Conservation (phyloP, 2,888 invertebrate species). For the Protodeltote pygarga region DNA sequence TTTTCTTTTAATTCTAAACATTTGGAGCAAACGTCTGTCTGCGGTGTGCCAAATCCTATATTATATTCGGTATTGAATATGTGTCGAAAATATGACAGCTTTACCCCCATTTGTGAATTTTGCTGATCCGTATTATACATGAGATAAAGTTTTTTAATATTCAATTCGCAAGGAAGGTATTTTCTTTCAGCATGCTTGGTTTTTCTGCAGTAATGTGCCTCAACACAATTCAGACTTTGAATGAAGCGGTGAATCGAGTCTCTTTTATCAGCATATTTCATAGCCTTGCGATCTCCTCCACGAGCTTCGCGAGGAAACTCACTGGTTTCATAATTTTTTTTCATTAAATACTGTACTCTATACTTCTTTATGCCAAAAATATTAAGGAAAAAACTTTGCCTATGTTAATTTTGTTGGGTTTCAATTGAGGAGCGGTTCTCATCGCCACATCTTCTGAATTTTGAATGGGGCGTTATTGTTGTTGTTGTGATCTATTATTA, state of each 20-base stretch:
- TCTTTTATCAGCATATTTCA: no score
- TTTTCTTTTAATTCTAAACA: constrained; percentile 10
- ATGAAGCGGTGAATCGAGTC: constrained; percentile 1
- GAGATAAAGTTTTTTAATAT: not conserved
- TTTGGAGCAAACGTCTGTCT: constrained; percentile 15
- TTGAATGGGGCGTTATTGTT: not conserved
- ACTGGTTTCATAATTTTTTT: constrained; percentile 15
- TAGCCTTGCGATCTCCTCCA: constrained; percentile 4
- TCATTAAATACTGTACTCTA: constrained; percentile 7
- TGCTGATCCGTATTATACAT: not conserved
- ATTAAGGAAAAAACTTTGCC: not conserved
- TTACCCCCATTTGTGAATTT: not conserved
- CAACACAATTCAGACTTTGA: not conserved
- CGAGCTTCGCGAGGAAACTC: constrained; percentile 11
- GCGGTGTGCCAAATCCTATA: constrained; percentile 10
- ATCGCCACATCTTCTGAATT: not conserved
- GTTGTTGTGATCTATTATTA: not conserved
- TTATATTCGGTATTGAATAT: constrained; percentile 5
- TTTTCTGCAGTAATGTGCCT: constrained; percentile 1
- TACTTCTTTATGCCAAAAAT: no score
- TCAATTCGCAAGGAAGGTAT: not conserved
- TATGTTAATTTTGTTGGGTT: not conserved
- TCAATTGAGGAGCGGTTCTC: not conserved
- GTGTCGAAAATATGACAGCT: constrained; percentile 5
- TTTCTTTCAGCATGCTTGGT: not conserved